Evolutionary conservation across 2,888 invertebrate genomes (phyloP).

Genomic region (Andrena minutula): DNA sequence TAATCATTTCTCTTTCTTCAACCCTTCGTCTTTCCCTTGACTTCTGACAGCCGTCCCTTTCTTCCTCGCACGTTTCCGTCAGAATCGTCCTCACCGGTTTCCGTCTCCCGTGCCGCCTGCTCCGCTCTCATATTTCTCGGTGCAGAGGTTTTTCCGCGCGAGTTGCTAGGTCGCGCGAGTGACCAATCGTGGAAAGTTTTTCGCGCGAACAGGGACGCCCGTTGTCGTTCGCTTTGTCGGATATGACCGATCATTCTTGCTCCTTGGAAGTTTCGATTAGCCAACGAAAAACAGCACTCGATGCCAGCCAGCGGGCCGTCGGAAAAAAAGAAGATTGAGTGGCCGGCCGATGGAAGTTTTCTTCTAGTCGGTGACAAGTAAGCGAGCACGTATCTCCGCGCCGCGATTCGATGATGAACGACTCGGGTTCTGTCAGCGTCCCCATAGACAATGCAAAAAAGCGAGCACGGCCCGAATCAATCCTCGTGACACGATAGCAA

Average conservation of each 20-base stretch:
- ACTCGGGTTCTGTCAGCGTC: slow-evolving; percentile 51
- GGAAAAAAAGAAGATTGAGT: slow-evolving; percentile 65
- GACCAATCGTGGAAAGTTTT: slow-evolving; percentile 14
- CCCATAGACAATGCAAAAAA: slow-evolving; percentile 50
- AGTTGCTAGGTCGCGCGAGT: neutral
- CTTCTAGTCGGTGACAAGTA: slow-evolving; percentile 53
- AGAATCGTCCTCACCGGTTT: too few species aligned
- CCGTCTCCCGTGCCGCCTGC: neutral
- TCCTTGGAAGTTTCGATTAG: slow-evolving; percentile 43
- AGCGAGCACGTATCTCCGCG: slow-evolving; percentile 38
- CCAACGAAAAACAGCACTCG: slow-evolving; percentile 38
- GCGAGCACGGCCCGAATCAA: slow-evolving; percentile 30
- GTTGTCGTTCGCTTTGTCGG: slow-evolving; percentile 15
- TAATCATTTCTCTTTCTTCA: too few species aligned
- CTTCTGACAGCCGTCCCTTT: too few species aligned
- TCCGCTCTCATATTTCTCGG: neutral
- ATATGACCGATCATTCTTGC: slow-evolving; percentile 28
- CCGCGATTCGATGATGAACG: slow-evolving; percentile 71
- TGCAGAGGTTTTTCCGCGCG: neutral
- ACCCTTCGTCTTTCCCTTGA: too few species aligned
- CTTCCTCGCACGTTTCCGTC: too few species aligned
- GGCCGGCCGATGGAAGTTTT: slow-evolving; percentile 58
- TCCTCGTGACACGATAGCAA: slow-evolving; percentile 43
- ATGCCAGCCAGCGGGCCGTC: slow-evolving; percentile 21
- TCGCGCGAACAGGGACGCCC: slow-evolving; percentile 1